A percentile compares a stretch with the other conserved stretches of the same genome.
These are phyloP conservation scores for Rhopalosiphum padi DNA, from an alignment of 1,140 invertebrate species.

Conservation along the genomic window DNA sequence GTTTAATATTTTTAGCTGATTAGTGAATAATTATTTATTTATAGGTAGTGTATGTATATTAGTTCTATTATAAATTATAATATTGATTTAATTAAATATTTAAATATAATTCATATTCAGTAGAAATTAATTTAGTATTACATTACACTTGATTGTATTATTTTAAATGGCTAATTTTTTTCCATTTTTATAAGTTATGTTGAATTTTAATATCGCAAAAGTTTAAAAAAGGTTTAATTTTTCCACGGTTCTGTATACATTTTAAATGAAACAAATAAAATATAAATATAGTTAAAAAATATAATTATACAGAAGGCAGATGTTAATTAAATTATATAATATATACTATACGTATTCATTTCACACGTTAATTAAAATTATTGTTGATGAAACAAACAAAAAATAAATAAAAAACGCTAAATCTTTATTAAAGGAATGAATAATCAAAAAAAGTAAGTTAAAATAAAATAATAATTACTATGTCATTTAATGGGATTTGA, in stretches of 20 bases:
- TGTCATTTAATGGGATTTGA: not conserved
- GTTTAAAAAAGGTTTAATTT: not conserved
- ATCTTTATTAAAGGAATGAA: not conserved
- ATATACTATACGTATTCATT: not conserved
- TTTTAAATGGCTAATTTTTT: not conserved
- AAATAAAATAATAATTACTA: constrained; percentile 6
- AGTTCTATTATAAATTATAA: not conserved
- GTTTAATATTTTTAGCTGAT: not conserved
- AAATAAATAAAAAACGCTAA: not conserved
- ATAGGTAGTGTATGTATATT: not conserved
- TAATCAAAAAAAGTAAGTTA: not conserved
- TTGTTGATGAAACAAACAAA: not conserved
- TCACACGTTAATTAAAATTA: constrained; percentile 7
- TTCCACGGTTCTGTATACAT: not conserved
- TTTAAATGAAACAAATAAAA: not conserved
- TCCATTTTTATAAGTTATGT: not conserved
- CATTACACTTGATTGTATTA: not conserved
- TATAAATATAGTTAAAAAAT: not conserved
- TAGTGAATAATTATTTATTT: not conserved
- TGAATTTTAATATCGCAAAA: not conserved
- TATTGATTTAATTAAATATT: too few relatives aligned
- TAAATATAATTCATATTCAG: not conserved
- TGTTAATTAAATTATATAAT: not conserved
- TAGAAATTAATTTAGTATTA: not conserved
- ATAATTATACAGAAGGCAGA: not conserved